Evolutionary conservation across 1,140 invertebrate genomes (phyloP).

Genomic region (Hylaeus volcanicus): DNA sequence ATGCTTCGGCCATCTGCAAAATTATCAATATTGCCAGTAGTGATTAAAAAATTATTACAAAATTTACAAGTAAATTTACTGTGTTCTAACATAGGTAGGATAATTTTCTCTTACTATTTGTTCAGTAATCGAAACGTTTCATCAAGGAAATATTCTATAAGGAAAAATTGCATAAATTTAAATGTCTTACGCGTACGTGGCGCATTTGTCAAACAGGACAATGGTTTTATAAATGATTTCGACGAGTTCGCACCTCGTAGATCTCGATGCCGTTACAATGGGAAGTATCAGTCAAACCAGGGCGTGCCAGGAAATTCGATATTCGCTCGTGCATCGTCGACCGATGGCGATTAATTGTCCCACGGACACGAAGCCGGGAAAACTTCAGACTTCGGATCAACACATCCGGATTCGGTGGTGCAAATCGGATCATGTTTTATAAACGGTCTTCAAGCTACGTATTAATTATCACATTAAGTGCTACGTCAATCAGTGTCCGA

Average conservation of each 20-base stretch:
- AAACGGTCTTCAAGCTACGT: neutral
- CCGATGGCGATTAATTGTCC: slow-evolving; percentile 59
- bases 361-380: slow-evolving; percentile 4
- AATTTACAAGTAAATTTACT: too few relatives aligned
- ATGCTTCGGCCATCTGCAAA: too few relatives aligned
- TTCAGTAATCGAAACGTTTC: slow-evolving; percentile 23
- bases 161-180: slow-evolving; percentile 37
- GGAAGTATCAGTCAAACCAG: slow-evolving; percentile 65
- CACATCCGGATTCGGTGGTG: neutral
- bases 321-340: slow-evolving; percentile 55
- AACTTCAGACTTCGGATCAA: slow-evolving; percentile 28
- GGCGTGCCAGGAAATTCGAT: slow-evolving; percentile 71
- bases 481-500: too few relatives aligned
- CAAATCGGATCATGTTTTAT: neutral
- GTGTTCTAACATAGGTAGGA: neutral
- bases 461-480: slow-evolving; percentile 42
- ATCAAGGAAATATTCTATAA: slow-evolving; percentile 7
- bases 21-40: too few relatives aligned
- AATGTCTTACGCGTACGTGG: slow-evolving; percentile 10
- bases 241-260: slow-evolving; percentile 59
- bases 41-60: too few relatives aligned
- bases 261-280: slow-evolving; percentile 60
- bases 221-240: slow-evolving; percentile 62
- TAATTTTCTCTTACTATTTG: neutral
- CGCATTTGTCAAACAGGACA: slow-evolving; percentile 61